Conservation (phyloP, 2,888 invertebrate species). For the Bellardia pandia region DNA sequence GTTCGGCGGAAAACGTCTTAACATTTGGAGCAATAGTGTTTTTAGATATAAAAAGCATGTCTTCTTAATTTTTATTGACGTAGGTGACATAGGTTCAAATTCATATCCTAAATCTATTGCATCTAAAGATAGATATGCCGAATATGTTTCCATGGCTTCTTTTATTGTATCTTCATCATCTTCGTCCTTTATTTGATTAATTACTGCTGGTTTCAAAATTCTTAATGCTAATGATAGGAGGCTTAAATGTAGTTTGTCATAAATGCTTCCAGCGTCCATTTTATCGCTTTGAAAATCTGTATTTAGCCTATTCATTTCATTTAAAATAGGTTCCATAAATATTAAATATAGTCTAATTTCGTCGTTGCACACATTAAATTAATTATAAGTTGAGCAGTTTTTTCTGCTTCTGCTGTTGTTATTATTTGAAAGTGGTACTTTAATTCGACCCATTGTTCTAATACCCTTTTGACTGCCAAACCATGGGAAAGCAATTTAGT, state of each 20-base stretch:
- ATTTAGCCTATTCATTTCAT: no score
- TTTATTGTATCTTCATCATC: neutral
- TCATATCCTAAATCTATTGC: constrained; percentile 13
- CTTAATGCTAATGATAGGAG: constrained; percentile 16
- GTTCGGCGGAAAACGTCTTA: constrained; percentile 21
- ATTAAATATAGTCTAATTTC: neutral
- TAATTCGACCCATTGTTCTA: constrained; percentile 12
- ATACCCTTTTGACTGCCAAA: neutral
- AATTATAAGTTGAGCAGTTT: neutral
- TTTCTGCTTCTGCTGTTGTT: constrained; percentile 8
- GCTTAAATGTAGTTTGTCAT: constrained; percentile 25
- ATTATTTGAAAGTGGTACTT: constrained; percentile 7
- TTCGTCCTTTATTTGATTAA: no score
- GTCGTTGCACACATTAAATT: neutral
- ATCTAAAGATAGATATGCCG: neutral
- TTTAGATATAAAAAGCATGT: constrained; percentile 5
- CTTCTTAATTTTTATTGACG: neutral
- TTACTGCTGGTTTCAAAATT: constrained; percentile 24
- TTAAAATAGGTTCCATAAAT: neutral
- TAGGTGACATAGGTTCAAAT: neutral
- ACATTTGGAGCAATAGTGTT: neutral
- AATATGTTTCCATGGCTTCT: neutral
- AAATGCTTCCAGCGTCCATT: constrained; percentile 35
- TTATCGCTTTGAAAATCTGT: constrained; percentile 39
- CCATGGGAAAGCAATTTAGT: constrained; percentile 13